Base-by-base conservation (phyloP, 2,888 invertebrate species). In the Diabrotica balteata region DNA sequence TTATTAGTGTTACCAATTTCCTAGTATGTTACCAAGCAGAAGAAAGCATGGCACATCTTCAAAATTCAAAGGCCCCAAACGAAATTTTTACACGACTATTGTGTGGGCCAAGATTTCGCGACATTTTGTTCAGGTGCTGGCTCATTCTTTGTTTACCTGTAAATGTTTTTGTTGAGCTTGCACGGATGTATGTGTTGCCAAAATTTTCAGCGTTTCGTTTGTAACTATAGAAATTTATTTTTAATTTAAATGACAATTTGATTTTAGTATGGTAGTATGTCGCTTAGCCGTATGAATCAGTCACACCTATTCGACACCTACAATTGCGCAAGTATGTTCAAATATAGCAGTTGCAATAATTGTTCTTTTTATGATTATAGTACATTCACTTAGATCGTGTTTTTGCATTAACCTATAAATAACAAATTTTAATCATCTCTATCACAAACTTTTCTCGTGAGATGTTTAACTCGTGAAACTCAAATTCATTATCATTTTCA, bases 311-410 rank as follows among this genome's bases (percentile, higher is more conserved):
- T 45, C 17, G 17, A 57, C 55, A 45, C 55, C 55, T 57, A 57
- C 55, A 45, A 57, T 57, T 57, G 55, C 55, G 55, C 55, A 57
- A 57, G 55, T 44, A 57, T 57, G 55, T 57, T 57, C 55, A 57
- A 57, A 57, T 57, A 57, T 57, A 57, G 55, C 43, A 45, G 17
- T 32, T 57, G 55, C 55, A 45, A 45, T 44, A 45, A 45, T 44
- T 57, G 43, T 54, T 42, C 54, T 54, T 54, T 42, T 42, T 54
- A 54, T 43, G 42, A 43, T 42, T 43, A 54, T 43, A 43, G 42
- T 42, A 54, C 54, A 42, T 32, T 32, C 32, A 32, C 32, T 32
- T 5, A 32, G 32, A 32, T 32, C 32, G 32, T 32, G 32, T 32
- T 32, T 32, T 32, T 4, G 32, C 4, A 32, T 32, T 32, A 32